These are phyloP conservation scores for Ectropis grisescens DNA, from an alignment of 1,140 invertebrate species.

Conservation along the genomic window DNA sequence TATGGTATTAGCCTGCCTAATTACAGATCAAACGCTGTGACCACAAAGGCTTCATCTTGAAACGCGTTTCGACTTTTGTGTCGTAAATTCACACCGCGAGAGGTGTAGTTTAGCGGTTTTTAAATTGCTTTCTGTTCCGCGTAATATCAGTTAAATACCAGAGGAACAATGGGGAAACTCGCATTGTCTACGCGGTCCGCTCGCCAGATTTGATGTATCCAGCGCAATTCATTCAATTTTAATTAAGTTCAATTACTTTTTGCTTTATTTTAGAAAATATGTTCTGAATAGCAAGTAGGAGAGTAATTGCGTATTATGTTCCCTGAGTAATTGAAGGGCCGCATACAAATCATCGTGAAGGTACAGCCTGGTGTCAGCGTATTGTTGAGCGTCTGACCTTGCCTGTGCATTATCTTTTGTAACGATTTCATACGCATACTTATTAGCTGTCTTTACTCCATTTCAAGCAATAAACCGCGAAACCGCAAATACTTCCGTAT, in stretches of 20 bases:
- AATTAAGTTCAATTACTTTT: too few relatives aligned
- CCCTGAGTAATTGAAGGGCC: too few relatives aligned
- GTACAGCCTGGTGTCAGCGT: too few relatives aligned
- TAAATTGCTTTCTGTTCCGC: constrained; percentile 37
- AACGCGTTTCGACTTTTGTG: constrained; percentile 48
- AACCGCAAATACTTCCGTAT: constrained; percentile 37
- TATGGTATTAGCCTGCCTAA: constrained; percentile 56
- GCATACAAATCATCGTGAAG: too few relatives aligned
- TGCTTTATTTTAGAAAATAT: too few relatives aligned
- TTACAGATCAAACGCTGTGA: constrained; percentile 56
- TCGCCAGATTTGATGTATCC: too few relatives aligned
- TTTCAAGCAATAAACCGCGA: constrained; percentile 29
- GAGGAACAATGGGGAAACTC: constrained; percentile 2
- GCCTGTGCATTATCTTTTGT: constrained; percentile 3
- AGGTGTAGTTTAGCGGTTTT: constrained; percentile 46
- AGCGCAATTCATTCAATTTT: too few relatives aligned
- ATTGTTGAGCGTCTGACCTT: too few relatives aligned
- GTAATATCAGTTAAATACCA: constrained; percentile 12
- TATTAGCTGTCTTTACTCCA: constrained; percentile 3
- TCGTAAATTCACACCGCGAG: constrained; percentile 37
- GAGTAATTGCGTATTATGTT: too few relatives aligned
- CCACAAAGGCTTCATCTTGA: constrained; percentile 56
- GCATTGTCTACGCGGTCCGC: constrained; percentile 1
- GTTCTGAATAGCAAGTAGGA: too few relatives aligned
- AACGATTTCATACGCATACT: constrained; percentile 3